Evolutionary conservation across 2,888 invertebrate species (phyloP), one percentile per base, ranked within the genome.

Genomic region (Dicranocentrus wangi): DNA sequence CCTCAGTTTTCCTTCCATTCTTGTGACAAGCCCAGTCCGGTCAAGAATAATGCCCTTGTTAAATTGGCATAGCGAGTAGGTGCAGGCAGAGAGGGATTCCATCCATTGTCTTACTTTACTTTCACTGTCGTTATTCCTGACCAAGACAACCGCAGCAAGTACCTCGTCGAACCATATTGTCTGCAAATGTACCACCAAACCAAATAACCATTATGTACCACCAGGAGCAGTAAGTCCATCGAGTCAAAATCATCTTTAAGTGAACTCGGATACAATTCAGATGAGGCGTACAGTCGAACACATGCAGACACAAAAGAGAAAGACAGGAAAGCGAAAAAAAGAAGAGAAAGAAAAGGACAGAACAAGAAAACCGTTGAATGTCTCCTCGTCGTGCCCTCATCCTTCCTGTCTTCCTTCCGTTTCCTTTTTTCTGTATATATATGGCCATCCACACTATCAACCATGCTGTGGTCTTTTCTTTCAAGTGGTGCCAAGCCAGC

Each of bases 341-440:
- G 28, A 68, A 27, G 27, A 27, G 53, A 66, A 28, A 10, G 51
- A n/a, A 53, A 17, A n/a, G 17, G 32, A 25, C 42, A 28, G 19
- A 23, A 58, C 2, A 28, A 28, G 7, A 39, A 39, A 32, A 63
- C 39, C 61, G 19, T n/a, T 5, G 61, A 39, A 10, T 63, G 32
- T 63, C 32, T 63, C 32, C 39, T 63, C 32, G 61, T 63, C 61
- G 28, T 39, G 19, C 32, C 65, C 23, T 43, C 65, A 43, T 65
- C 65, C 65, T 42, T 65, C 65, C 65, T 65, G 65, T 43, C 65
- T 65, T 65, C 65, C 65, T 65, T 63, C 72, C 28, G 39, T 65
- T 65, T 51, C 61, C 23, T 23, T 61, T 73, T n/a, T 51, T 63
- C 21, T 28, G 15, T 7, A 15, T 27, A 5, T 13, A 10, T 2